Base-by-base conservation (phyloP, 2,888 invertebrate genomes). In the Adelognathus sp. region DNA sequence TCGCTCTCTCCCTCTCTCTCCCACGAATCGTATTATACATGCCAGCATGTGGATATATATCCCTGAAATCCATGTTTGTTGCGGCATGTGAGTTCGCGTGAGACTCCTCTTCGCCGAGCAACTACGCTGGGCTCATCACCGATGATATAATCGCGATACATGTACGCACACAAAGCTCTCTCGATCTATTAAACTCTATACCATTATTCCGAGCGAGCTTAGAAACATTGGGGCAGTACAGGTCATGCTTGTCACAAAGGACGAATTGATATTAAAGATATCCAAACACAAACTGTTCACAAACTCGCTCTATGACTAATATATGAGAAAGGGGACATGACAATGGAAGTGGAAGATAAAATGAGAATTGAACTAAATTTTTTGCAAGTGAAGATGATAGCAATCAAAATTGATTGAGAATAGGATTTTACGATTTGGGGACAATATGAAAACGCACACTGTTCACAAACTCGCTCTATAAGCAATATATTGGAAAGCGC, bases 41-140 rank as follows among this genome's bases (percentile, higher is more conserved):
- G 24, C n/a, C n/a, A 5, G 50, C 50, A 50, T 21, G 21, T 41
- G 3, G n/a, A 14, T 7, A 33, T 56, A 60, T 61, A 76, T 54
- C 56, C 60, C 11, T 24, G 21, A 24, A 54, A 52, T 58, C 58
- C 74, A 64, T 77, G 79, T 82, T 76, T 64, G 74, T 82, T 71
- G 79, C 71, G 73, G 63, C 69, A 76, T 75, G 69, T 78, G 61
- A 64, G 18, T 21, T 50, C 46, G 73, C 63, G 63, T 72, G 77
- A 82, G 79, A 33, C 64, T 7, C 33, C 63, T 39, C 16, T 16
- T 16, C 39, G 36, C 14, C 21, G 31, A 33, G 21, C 27, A 21
- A 41, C 60, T 11, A 33, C 14, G 41, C 39, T 66, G n/a, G n/a
- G 39, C 50, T 58, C 50, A 27, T 52, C 50, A 39, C 58, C 39